phyloP scores from a whole-genome alignment of 2,888 invertebrate genomes.

The Ectemnius cavifrons region DNA sequence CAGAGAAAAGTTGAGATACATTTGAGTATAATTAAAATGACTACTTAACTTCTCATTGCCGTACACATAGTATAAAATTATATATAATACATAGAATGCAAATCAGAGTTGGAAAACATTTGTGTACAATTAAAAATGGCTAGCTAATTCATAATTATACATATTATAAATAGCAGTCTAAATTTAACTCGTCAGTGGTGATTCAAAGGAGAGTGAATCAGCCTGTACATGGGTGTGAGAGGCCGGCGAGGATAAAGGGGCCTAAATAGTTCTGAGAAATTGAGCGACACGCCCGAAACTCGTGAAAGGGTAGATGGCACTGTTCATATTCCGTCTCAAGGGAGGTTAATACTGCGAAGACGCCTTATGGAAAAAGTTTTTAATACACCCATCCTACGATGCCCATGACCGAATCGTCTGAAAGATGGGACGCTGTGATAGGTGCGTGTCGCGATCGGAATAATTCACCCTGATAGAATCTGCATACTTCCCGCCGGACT shows the following conservation, averaged over 20 bases:
- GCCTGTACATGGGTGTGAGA: neutral
- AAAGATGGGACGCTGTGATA: slow-evolving; percentile 28
- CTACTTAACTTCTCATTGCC: no score
- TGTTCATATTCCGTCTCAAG: slow-evolving; percentile 40
- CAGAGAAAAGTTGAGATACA: no score
- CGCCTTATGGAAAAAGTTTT: slow-evolving; percentile 65
- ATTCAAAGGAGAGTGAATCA: neutral
- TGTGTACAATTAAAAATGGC: no score
- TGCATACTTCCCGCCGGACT: slow-evolving; percentile 11
- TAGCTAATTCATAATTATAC: no score
- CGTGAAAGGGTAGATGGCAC: slow-evolving; percentile 23
- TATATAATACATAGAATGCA: no score
- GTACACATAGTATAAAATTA: no score
- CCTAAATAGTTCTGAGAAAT: slow-evolving; percentile 53
- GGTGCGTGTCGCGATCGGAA: slow-evolving; percentile 52
- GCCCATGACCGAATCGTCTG: slow-evolving; percentile 24
- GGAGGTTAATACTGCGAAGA: slow-evolving; percentile 38
- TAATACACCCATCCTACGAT: slow-evolving; percentile 42
- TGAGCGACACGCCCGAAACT: slow-evolving; percentile 28
- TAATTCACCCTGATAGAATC: slow-evolving; percentile 57
- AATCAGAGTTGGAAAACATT: no score
- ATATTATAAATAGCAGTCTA: no score
- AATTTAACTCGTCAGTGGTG: no score
- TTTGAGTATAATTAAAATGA: no score
- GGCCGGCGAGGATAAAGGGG: slow-evolving; percentile 7